Conservation (phyloP, 2,797 vertebrate species). For the Lemur catta region DNA sequence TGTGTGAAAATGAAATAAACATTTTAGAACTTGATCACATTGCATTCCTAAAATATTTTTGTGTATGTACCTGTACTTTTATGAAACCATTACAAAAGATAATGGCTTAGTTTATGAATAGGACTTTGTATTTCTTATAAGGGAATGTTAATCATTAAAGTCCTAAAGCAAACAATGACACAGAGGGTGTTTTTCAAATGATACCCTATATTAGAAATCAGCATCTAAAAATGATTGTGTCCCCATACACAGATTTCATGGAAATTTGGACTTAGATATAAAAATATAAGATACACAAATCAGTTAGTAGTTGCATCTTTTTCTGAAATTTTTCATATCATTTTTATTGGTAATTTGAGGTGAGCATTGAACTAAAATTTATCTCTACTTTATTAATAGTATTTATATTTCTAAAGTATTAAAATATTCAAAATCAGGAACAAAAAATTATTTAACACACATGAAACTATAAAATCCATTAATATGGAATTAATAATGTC, state of each 20-base stretch:
- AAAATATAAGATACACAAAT: neutral
- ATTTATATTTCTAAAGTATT: neutral
- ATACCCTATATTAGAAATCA: neutral
- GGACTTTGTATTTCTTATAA: neutral
- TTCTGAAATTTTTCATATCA: neutral
- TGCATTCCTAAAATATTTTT: neutral
- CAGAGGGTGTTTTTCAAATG: slow-evolving; percentile 24
- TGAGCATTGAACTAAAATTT: neutral
- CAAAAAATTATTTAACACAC: neutral
- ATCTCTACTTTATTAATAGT: neutral
- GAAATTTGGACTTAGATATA: neutral
- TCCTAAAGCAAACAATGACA: neutral
- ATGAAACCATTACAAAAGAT: slow-evolving; percentile 16
- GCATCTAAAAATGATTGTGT: neutral
- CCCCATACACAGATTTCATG: accelerated
- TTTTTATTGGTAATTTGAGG: neutral
- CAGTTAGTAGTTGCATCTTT: neutral
- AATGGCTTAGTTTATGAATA: neutral
- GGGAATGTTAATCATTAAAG: slow-evolving; percentile 28
- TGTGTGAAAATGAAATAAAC: neutral
- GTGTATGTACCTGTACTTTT: neutral
- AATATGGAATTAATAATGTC: neutral
- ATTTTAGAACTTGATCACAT: neutral
- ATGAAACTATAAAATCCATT: neutral
- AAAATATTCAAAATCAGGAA: neutral